Evolutionary conservation across 2,797 vertebrate genomes (phyloP).

Genomic region (Cyclura pinguis): DNA sequence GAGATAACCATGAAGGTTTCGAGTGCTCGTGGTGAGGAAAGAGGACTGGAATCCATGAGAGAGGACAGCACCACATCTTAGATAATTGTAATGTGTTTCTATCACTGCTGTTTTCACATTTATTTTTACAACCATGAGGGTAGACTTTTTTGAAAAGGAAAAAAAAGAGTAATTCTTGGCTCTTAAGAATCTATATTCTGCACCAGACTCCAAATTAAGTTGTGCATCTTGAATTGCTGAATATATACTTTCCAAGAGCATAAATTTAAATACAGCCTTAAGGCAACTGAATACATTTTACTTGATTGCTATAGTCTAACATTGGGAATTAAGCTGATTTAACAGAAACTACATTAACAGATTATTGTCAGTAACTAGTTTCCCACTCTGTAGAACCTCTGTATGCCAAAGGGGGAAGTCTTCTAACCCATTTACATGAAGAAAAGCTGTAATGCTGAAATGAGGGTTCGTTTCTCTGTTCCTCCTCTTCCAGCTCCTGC

Average conservation of each 20-base stretch:
- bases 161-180: background rate
- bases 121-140: background rate
- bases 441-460: background rate
- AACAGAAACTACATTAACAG: background rate
- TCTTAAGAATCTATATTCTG: background rate
- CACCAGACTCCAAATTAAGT: background rate
- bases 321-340: background rate
- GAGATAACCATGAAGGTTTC: background rate
- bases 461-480: background rate
- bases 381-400: background rate
- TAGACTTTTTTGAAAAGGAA: too few species aligned
- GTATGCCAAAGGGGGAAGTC: background rate
- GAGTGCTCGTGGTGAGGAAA: background rate
- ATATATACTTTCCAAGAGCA: background rate
- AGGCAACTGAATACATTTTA: background rate
- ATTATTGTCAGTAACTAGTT: background rate
- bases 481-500: slow-evolving; percentile 70
- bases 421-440: background rate
- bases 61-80: background rate
- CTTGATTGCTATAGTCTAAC: background rate
- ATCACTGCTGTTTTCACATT: background rate
- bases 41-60: background rate
- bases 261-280: background rate
- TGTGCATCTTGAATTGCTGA: background rate
- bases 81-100: background rate